Evolutionary conservation across 2,888 invertebrate genomes (phyloP), one percentile per base, ranked within the genome.

Genomic region (Sphaerophoria rueppellii): DNA sequence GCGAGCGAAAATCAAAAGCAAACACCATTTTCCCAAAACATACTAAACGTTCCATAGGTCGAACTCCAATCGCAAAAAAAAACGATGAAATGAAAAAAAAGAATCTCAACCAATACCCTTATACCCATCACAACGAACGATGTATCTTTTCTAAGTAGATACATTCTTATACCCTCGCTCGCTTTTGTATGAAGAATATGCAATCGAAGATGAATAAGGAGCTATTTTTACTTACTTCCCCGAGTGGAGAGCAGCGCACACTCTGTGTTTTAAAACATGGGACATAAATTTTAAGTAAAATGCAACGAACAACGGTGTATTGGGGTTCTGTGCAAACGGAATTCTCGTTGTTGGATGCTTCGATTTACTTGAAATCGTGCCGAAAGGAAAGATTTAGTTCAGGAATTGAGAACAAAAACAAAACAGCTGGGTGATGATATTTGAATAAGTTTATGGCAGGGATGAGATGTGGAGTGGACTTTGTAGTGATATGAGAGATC

Each of bases 121-220:
- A 7, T 9, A 9, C 2, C 40, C 40, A 43, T 43, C 43, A 43
- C 43, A 9, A 40, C 24, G 24, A 24, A 48, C 63, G 48, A 65
- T 65, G 58, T 60, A 61, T 61, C 37, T 65, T 24, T 24, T 24
- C 3, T 43, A 40, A 50, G 50, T 9, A 16, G 14, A 50, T 50
- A n/a, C 35, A 48, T 24, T 11, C 9, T 48, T 37, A 12, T 5
- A 9, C 34, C 9, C n/a, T 16, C 40, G 7, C 4, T 55, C 24
- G 12, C 4, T 43, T 12, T 52, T 32, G 16, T 72, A 82, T 85
- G 76, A 81, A 54, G 85, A 73, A 85, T 24, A 24, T 85, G 72
- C 81, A 65, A 89, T 90, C 89, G 89, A 89, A 90, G 89, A 90
- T 90, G 90, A 90, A 90, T 90, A 90, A 90, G 90, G 87, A 90